A percentile compares a stretch with the other conserved stretches of the same genome.
These are phyloP conservation scores for Bergia puertoricense DNA, from an alignment of 92 coral and sea anemone species.

Conservation along the genomic window DNA sequence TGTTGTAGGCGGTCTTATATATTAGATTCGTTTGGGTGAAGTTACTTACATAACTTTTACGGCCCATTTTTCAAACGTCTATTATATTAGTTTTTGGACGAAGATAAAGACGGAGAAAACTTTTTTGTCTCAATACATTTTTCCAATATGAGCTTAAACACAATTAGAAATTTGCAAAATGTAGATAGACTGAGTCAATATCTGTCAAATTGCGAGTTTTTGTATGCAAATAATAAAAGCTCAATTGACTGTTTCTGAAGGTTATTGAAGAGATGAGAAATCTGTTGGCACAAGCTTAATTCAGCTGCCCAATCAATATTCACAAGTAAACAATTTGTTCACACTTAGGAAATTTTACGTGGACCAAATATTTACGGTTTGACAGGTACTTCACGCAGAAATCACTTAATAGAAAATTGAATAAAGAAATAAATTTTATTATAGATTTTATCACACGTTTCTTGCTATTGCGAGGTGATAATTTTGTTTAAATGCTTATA, in stretches of 20 bases:
- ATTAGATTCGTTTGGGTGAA: too few relatives aligned
- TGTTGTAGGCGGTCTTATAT: too few relatives aligned
- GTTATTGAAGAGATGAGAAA: not conserved
- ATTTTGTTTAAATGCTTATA: too few relatives aligned
- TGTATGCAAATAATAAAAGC: constrained; percentile 13
- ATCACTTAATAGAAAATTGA: not conserved
- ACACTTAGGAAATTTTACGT: not conserved
- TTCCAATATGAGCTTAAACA: not conserved
- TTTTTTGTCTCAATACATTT: not conserved
- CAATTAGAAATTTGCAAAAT: not conserved
- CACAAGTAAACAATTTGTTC: not conserved
- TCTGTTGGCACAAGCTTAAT: not conserved
- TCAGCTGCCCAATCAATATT: constrained; percentile 10
- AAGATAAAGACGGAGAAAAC: not conserved
- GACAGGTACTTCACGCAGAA: not conserved
- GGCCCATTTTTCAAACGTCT: not conserved
- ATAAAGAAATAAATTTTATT: not conserved
- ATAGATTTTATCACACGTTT: not conserved
- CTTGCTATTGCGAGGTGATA: not conserved
- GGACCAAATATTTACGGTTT: not conserved
- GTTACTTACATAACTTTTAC: not conserved
- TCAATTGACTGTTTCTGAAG: constrained; percentile 16
- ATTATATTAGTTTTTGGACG: not conserved
- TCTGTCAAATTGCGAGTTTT: constrained; percentile 18
- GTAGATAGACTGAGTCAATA: constrained; percentile 9